These are phyloP conservation scores for Microtus richardsoni DNA, from an alignment of 2,113 vertebrate species.

Conservation along the genomic window DNA sequence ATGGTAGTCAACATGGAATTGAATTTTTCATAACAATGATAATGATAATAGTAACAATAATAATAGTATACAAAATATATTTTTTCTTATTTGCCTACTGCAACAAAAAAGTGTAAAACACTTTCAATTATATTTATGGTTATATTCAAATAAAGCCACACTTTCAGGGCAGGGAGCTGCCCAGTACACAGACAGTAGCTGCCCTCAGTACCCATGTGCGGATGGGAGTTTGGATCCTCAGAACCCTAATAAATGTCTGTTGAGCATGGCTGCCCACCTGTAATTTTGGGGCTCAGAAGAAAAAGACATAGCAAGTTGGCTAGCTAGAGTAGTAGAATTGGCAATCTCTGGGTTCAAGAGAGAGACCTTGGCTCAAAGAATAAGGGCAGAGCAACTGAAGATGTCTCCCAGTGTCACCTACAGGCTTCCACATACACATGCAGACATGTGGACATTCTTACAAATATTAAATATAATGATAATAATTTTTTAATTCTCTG, in stretches of 20 bases:
- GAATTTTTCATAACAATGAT: background rate
- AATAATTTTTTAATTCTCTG: background rate
- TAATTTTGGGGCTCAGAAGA: too few species aligned
- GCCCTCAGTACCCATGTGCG: accelerated
- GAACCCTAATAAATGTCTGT: background rate
- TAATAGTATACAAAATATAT: background rate
- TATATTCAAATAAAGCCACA: background rate
- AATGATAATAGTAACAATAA: background rate
- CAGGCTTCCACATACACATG: too few species aligned
- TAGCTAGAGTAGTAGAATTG: background rate
- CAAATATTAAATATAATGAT: background rate
- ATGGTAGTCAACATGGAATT: background rate
- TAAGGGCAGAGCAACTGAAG: background rate
- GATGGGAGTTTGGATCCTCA: background rate
- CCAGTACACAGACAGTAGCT: background rate
- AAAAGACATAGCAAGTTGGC: background rate
- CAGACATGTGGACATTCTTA: background rate
- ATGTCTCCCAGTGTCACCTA: background rate
- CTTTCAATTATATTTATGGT: background rate
- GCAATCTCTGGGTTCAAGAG: background rate
- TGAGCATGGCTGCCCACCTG: background rate
- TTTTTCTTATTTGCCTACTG: background rate
- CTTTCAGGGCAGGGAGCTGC: background rate
- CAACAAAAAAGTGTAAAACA: background rate
- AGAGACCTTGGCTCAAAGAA: background rate